These are phyloP conservation scores for Barypeithes pellucidus DNA, from an alignment of 2,888 invertebrate species.

Conservation along the genomic window DNA sequence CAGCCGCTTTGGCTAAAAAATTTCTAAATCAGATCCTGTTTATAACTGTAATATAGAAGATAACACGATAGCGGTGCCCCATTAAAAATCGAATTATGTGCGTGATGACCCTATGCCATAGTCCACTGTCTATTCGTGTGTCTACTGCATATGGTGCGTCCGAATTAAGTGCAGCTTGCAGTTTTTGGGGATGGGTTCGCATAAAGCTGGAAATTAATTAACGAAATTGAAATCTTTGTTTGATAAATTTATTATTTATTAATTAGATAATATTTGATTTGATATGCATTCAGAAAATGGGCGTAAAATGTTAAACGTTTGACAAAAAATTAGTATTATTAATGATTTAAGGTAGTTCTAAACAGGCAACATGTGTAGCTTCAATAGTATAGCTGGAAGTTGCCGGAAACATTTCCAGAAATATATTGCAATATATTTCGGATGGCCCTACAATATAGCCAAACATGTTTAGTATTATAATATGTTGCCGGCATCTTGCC, in stretches of 20 bases:
- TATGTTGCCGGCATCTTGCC: too few species aligned
- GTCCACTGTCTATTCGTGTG: conserved; percentile 33
- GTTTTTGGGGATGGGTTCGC: conserved; percentile 16
- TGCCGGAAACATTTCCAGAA: too few species aligned
- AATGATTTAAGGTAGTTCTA: too few species aligned
- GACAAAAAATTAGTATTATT: too few species aligned
- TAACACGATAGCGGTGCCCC: conserved; percentile 9
- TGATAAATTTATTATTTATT: not conserved
- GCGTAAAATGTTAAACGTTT: not conserved
- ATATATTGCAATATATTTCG: too few species aligned
- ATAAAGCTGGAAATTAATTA: conserved; percentile 16
- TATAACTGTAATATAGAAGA: conserved; percentile 11
- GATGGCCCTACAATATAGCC: too few species aligned
- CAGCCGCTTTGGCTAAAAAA: not conserved
- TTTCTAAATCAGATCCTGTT: conserved; percentile 17
- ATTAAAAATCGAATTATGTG: conserved; percentile 30
- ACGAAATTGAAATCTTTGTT: not conserved
- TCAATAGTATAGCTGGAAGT: too few species aligned
- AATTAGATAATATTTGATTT: not conserved
- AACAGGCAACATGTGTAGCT: too few species aligned
- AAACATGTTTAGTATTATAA: too few species aligned
- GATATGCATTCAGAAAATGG: not conserved
- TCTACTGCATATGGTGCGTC: conserved; percentile 36
- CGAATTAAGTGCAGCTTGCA: conserved; percentile 29
- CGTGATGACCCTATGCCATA: conserved; percentile 25